phyloP scores from a whole-genome alignment of 2,113 vertebrate genomes.

The Danionella cerebrum region DNA sequence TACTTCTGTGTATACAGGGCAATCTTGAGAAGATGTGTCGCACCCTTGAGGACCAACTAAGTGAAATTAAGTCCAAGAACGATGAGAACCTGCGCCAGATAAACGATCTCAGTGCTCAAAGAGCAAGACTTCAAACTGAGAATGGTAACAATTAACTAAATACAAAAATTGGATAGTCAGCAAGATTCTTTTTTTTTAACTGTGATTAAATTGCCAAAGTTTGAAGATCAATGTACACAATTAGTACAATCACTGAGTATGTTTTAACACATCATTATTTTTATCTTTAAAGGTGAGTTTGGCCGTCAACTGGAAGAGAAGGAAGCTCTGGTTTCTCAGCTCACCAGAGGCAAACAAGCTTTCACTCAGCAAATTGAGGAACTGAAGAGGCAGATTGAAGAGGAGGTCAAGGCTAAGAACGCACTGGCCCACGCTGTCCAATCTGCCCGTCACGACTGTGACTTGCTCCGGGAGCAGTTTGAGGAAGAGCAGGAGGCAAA shows the following conservation, averaged over 20 bases:
- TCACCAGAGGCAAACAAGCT: neutral
- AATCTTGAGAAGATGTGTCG: constrained; percentile 67
- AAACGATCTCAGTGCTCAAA: constrained; percentile 40
- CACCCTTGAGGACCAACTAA: constrained; percentile 58
- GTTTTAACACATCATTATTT: no score
- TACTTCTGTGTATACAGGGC: constrained; percentile 41
- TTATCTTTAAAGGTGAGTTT: neutral
- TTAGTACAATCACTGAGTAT: no score
- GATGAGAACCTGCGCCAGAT: constrained; percentile 51
- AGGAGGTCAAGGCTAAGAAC: neutral
- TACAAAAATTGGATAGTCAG: no score
- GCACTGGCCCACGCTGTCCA: constrained; percentile 13
- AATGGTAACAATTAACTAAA: constrained; percentile 17
- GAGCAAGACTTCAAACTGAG: constrained; percentile 38
- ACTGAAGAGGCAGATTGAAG: neutral
- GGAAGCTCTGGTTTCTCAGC: no score
- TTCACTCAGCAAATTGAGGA: neutral
- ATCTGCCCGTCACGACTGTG: constrained; percentile 57
- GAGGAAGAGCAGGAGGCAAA: constrained; percentile 65
- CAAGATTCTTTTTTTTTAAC: no score
- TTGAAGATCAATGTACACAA: no score
- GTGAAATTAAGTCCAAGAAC: constrained; percentile 67
- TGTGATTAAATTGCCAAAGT: no score
- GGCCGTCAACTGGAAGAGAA: no score
- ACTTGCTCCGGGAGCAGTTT: constrained; percentile 61